Percentiles rank a stretch among this genome's conserved stretches.
Conservation (phyloP, 2,797 vertebrate species). For the Hemibagrus guttatus region DNA sequence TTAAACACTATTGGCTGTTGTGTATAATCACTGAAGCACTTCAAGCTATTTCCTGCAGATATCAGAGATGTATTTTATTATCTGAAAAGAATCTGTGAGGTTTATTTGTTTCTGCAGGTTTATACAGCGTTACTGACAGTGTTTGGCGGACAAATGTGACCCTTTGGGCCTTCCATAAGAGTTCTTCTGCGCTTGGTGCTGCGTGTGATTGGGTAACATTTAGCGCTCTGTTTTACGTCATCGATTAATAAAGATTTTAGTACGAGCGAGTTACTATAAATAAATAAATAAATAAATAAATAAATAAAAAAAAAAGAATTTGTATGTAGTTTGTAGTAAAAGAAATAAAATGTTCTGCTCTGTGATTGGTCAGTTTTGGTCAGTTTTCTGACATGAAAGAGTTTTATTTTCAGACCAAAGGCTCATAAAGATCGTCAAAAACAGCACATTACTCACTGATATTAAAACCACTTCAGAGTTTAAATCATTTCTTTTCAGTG, state of each 20-base stretch:
- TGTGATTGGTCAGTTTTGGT: no score
- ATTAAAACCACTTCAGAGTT: neutral
- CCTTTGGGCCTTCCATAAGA: neutral
- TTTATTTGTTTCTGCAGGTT: neutral
- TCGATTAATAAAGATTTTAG: neutral
- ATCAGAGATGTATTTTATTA: no score
- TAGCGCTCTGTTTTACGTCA: neutral
- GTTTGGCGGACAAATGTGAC: neutral
- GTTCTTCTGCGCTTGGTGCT: neutral
- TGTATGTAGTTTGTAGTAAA: no score
- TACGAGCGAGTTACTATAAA: neutral
- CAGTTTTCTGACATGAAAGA: no score
- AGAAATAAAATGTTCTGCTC: no score
- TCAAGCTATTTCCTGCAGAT: no score
- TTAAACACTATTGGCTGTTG: neutral
- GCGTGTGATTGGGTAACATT: conserved; percentile 1
- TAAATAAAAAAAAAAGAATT: no score
- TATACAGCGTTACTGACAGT: neutral
- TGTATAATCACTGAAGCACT: neutral
- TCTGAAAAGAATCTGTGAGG: no score
- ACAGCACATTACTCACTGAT: neutral
- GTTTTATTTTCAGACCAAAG: neutral
- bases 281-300: no score
- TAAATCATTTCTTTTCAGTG: neutral
- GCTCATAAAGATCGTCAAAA: neutral